Evolutionary conservation across 2,888 invertebrate genomes (phyloP), one percentile per base, ranked within the genome.

Genomic region (Oscheius onirici): DNA sequence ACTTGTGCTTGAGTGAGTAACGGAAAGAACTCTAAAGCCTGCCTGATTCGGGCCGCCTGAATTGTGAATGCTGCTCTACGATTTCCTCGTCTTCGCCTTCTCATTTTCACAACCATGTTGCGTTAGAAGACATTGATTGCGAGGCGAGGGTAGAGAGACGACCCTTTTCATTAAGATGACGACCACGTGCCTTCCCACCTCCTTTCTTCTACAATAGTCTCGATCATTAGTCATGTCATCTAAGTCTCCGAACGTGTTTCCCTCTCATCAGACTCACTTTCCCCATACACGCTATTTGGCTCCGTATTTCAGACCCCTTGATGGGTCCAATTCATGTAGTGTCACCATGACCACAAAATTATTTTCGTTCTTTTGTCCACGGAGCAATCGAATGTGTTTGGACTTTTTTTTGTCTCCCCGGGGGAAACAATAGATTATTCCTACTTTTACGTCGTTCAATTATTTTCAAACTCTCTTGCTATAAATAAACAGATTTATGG

Each of bases 151-250:
- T n/a, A 55, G 26, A 55, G 55, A 55, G 46, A 46, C 54, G 24
- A 26, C 46, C 49, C 49, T 46, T 63, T 63, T 63, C 63, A 63
- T 63, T 49, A 63, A 63, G 63, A 63, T 63, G 63, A 63, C 46
- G 63, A 63, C 58, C 58, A 28, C 26, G 55, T n/a, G 58, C n/a
- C 41, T 13, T 40, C 20, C 40, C 58, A 41, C 58, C 24, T 58
- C 57, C 54, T 26, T 34, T 20, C 57, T 15, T 3, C 28, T 6
- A 24, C 28, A 26, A 10, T 26, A 8, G 1, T 20, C 46, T 17
- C 20, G 46, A 24, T 28, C 20, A 15, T 51, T 24, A 28, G 24
- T n/a, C 28, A 55, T 17, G 20, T 11, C 52, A 6, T 20, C 20
- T 52, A 15, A 17, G 52, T 24, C 22, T 24, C 43, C 10, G 10